Percentiles rank a stretch among this genome's conserved stretches.
These are phyloP conservation scores for Pandion haliaetus DNA, from an alignment of 2,113 vertebrate genomes.

Conservation along the genomic window DNA sequence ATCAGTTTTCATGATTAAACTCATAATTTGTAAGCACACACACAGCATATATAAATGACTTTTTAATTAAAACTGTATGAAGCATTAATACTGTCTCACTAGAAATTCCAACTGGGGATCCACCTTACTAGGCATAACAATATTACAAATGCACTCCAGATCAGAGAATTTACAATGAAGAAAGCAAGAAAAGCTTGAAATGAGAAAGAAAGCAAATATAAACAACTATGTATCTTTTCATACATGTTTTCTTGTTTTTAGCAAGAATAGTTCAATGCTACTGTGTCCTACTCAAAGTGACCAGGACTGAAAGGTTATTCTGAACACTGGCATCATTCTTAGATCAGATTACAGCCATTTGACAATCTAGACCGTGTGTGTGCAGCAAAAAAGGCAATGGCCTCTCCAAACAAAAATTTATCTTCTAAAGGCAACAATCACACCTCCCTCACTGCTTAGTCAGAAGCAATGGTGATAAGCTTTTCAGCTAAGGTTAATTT, in stretches of 20 bases:
- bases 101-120: neutral
- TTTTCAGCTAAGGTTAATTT: neutral
- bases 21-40: neutral
- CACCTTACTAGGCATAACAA: neutral
- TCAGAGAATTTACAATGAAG: neutral
- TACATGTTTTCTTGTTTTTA: neutral
- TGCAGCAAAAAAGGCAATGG: neutral
- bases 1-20: neutral
- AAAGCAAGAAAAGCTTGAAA: neutral
- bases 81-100: neutral
- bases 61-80: neutral
- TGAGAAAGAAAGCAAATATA: neutral
- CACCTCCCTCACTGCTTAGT: neutral
- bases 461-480: neutral
- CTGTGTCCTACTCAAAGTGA: neutral
- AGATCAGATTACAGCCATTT: neutral
- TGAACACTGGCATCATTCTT: neutral
- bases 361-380: neutral
- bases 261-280: neutral
- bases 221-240: neutral
- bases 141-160: neutral
- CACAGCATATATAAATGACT: neutral
- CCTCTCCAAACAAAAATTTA: neutral
- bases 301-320: neutral
- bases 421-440: neutral